Evolutionary conservation across 1,140 invertebrate species (phyloP).

Genomic region (Watersipora subatra): DNA sequence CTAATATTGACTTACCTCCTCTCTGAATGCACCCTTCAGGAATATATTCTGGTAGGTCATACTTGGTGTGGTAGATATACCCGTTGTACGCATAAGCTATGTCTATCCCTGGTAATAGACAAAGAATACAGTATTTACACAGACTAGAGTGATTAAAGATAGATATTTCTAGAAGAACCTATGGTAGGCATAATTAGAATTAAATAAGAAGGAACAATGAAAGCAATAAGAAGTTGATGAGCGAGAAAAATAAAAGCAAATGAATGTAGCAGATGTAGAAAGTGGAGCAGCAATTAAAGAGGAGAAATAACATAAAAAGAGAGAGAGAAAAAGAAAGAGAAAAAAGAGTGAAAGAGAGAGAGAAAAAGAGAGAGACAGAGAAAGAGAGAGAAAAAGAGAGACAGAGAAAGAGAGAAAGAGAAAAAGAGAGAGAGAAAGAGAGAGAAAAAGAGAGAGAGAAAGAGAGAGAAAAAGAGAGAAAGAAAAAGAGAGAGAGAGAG

Average conservation of each 20-base stretch:
- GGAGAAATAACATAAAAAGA: constrained; percentile 5
- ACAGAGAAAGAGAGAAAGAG: not conserved
- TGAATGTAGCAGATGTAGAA: constrained; percentile 7
- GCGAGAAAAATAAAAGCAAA: not conserved
- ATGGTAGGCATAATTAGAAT: not conserved
- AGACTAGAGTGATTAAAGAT: no score
- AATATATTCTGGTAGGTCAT: constrained; percentile 62
- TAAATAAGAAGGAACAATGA: constrained; percentile 8
- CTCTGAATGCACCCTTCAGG: constrained; percentile 64
- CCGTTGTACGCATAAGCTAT: constrained; percentile 89
- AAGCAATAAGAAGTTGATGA: not conserved
- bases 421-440: not conserved
- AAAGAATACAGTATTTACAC: no score
- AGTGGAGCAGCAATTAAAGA: not conserved
- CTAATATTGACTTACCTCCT: constrained; percentile 54
- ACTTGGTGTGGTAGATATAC: constrained; percentile 78
- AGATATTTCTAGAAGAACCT: no score
- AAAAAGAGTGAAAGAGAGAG: not conserved
- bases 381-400: not conserved
- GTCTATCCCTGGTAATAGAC: constrained; percentile 77
- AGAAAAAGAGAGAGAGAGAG: not conserved
- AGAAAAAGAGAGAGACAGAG: constrained; percentile 12
- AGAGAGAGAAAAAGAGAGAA: not conserved
- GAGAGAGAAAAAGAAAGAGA: constrained; percentile 10
- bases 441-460: not conserved